These are phyloP conservation scores for Monopterus albus DNA, from an alignment of 2,113 vertebrate species.

Conservation along the genomic window DNA sequence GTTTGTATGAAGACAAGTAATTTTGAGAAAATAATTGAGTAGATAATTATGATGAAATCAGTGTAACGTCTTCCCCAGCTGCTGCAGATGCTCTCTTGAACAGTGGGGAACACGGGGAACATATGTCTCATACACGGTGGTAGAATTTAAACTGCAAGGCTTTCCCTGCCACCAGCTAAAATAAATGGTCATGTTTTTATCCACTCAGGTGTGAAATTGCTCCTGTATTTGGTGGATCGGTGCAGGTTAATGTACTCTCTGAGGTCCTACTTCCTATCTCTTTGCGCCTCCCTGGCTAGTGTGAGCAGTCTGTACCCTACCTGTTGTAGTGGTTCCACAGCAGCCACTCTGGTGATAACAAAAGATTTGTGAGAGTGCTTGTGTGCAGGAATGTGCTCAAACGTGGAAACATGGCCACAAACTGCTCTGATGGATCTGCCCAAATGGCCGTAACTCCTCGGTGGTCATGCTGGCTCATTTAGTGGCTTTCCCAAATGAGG, in stretches of 20 bases:
- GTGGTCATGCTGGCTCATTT: slow-evolving; percentile 48
- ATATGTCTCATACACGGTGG: slow-evolving; percentile 42
- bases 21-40: slow-evolving; percentile 36
- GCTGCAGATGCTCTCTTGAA: slow-evolving; percentile 31
- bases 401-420: slow-evolving; percentile 42
- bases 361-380: slow-evolving; percentile 63
- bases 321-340: slow-evolving; percentile 39
- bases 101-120: slow-evolving; percentile 53
- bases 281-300: slow-evolving; percentile 17
- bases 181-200: slow-evolving; percentile 77
- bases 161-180: slow-evolving; percentile 67
- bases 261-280: slow-evolving; percentile 45
- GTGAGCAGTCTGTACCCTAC: slow-evolving; percentile 32
- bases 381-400: slow-evolving; percentile 52
- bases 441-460: slow-evolving; percentile 44
- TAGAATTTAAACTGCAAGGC: slow-evolving; percentile 52
- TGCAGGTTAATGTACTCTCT: slow-evolving; percentile 75
- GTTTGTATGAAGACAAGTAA: slow-evolving; percentile 9
- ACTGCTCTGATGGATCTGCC: slow-evolving; percentile 46
- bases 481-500: slow-evolving; percentile 50
- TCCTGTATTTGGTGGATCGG: slow-evolving; percentile 76
- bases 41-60: slow-evolving; percentile 49
- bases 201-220: slow-evolving; percentile 81
- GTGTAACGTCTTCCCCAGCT: slow-evolving; percentile 8
- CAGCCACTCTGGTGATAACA: slow-evolving; percentile 59